Percentiles rank a stretch among this genome's conserved stretches.
Evolutionary conservation across 92 coral and sea anemone genomes (phyloP).

Genomic region (Parazoanthus atlanticus): DNA sequence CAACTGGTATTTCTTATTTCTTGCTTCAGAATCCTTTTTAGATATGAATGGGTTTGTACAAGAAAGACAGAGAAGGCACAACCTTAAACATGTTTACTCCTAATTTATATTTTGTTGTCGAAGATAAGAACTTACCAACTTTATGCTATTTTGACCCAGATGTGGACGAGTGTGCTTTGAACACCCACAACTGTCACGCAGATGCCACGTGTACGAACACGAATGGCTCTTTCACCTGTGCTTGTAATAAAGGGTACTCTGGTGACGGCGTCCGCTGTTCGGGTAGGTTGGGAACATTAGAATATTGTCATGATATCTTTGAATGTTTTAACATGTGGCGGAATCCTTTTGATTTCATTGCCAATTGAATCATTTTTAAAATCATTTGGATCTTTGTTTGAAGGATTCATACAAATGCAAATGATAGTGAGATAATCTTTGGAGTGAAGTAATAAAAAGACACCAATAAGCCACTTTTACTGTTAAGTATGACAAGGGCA

Average conservation of each 20-base stretch:
- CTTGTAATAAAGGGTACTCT: constrained; percentile 30
- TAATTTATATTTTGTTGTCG: neutral
- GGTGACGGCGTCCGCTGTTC: constrained; percentile 34
- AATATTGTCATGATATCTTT: neutral
- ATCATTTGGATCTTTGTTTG: no score
- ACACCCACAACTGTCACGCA: constrained; percentile 35
- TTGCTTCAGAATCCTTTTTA: no score
- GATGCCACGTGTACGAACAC: constrained; percentile 33
- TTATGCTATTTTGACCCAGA: neutral
- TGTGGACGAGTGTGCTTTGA: constrained; percentile 35
- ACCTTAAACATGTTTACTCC: neutral
- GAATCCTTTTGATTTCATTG: no score
- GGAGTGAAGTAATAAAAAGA: no score
- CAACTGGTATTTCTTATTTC: no score
- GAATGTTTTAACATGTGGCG: neutral
- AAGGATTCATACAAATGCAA: neutral
- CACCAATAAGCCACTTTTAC: no score
- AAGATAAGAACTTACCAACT: neutral
- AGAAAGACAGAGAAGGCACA: no score
- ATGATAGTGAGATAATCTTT: no score
- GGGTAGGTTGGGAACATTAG: constrained; percentile 1
- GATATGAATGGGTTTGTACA: no score
- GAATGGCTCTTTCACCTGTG: constrained; percentile 33
- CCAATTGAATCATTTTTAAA: no score
- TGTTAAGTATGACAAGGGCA: no score